Evolutionary conservation across 2,797 vertebrate species (phyloP), one percentile per base, ranked within the genome.

Genomic region (Manis pentadactyla): DNA sequence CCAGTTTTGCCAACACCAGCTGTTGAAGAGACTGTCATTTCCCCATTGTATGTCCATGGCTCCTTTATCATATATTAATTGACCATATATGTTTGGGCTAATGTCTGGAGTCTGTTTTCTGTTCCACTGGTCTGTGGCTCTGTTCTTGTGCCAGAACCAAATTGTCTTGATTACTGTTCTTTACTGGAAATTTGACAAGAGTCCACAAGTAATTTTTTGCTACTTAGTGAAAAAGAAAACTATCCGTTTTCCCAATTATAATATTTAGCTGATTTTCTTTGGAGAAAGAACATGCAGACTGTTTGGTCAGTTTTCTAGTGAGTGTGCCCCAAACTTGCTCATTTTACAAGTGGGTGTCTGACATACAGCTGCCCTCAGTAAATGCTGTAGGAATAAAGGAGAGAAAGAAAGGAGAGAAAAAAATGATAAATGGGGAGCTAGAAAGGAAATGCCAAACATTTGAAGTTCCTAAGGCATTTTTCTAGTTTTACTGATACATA

Each of bases 231-330:
- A 61, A 77, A 73, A 57, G 4, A 46, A 94, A 79, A 74, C 5
- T 2, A 71, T 37, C 5, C 66, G 25, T 34, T 75, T 90, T 82
- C 25, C 27, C 31, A 82, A 64, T 61, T 63, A 85, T 9, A 69
- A 27, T 55, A 21, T 64, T 66, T 37, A 55, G 17, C 13, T 92
- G 49, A 85, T 74, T 95, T 95, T 96, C 71, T 69, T 6, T 77
- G 34, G 12, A 86, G 18, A 10, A 96, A 93, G 8, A 71, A 92
- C 42, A 75, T 12, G 4, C 13, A 34, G 27, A 63, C 19, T 37
- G 6, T 68, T 93, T 91, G 19, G 3, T 27, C 23, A 78, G 4
- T 0, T 0, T 21, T 15, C 1, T 90, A 7, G 75, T 27, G 9
- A 88, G 18, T 75, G 18, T 18, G 59, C 74, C 7, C 23, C 3